phyloP scores from a whole-genome alignment of 2,888 invertebrate genomes.

The Leucophenga montana region DNA sequence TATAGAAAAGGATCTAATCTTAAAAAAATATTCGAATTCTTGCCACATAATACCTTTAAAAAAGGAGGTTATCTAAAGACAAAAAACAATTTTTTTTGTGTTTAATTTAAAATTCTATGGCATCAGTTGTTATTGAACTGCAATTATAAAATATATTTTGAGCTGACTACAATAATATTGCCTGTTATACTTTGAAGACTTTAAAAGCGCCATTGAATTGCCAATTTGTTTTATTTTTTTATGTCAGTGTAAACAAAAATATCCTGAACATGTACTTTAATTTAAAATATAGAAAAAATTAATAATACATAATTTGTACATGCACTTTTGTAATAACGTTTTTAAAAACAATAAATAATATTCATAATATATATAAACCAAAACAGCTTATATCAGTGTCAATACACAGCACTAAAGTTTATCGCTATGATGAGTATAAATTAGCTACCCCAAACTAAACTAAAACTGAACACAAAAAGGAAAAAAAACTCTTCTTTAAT shows the following conservation, averaged over 20 bases:
- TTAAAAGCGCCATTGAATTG: slow-evolving; percentile 54
- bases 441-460: too few species aligned
- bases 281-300: slow-evolving; percentile 10
- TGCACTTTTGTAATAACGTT: slow-evolving; percentile 27
- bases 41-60: slow-evolving; percentile 5
- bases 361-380: slow-evolving; percentile 46
- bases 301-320: slow-evolving; percentile 34
- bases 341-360: slow-evolving; percentile 29
- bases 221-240: slow-evolving; percentile 43
- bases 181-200: slow-evolving; percentile 47
- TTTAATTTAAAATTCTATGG: background rate
- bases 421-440: too few species aligned
- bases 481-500: slow-evolving; percentile 6
- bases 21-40: background rate
- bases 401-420: too few species aligned
- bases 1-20: too few species aligned
- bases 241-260: slow-evolving; percentile 35
- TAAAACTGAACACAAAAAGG: background rate
- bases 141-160: too few species aligned
- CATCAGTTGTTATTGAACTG: background rate
- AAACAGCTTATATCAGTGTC: background rate
- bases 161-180: too few species aligned
- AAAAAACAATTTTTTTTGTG: background rate
- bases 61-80: too few species aligned
- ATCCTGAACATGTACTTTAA: slow-evolving; percentile 18